Conservation (phyloP, 2,113 vertebrate genomes). For the Lontra canadensis region DNA sequence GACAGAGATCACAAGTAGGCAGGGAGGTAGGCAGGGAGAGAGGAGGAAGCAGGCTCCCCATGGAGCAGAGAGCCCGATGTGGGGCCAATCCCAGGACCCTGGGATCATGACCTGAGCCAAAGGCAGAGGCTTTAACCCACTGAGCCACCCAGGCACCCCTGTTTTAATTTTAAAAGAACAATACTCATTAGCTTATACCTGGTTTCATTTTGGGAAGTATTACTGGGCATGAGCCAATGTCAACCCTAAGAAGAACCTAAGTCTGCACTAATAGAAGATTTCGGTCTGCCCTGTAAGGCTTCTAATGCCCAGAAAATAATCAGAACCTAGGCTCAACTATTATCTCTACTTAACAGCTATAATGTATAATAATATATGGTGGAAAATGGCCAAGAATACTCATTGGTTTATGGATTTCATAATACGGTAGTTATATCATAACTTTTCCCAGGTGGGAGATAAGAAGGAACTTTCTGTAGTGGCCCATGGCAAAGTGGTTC, state of each 20-base stretch:
- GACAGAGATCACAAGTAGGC: too few relatives aligned
- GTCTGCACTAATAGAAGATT: not conserved
- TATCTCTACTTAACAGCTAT: not conserved
- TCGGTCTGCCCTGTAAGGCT: not conserved
- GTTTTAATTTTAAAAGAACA: not conserved
- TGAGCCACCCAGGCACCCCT: too few relatives aligned
- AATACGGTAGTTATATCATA: not conserved
- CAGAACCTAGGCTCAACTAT: not conserved
- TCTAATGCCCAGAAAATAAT: not conserved
- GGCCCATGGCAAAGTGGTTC: not conserved
- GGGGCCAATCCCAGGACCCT: too few relatives aligned
- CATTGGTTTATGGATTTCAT: not conserved
- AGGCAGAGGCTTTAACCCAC: too few relatives aligned
- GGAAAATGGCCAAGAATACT: not conserved
- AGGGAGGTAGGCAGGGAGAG: too few relatives aligned
- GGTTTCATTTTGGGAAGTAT: not conserved
- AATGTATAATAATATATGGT: not conserved
- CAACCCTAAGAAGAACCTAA: not conserved
- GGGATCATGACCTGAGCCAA: too few relatives aligned
- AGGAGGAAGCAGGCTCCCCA: too few relatives aligned
- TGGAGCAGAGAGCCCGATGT: too few relatives aligned
- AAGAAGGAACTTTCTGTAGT: not conserved
- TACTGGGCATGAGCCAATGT: not conserved
- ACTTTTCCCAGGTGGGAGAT: not conserved
- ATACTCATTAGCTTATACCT: not conserved